Base-by-base conservation (phyloP, 2,113 vertebrate species). In the Coptodon rendalli region DNA sequence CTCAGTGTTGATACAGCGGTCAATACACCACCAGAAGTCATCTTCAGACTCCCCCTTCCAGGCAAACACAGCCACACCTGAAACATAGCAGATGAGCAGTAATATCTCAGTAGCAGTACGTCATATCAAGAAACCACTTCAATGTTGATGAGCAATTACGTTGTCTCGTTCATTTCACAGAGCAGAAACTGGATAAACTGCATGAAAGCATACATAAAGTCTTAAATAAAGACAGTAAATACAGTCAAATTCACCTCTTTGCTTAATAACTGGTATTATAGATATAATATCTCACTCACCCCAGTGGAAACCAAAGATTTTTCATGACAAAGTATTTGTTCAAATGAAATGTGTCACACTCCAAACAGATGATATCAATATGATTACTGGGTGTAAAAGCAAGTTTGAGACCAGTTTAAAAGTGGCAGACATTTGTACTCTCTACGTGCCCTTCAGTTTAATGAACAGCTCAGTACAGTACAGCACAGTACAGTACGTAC, bases 21-120 rank as follows among this genome's bases (percentile, higher is more conserved):
- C 98, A 45, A 99, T 99, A 82, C 98, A 99, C 99, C 99, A 99
- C 99, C 99, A 99, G 95, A 99, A 99, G 93, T 99, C 99, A 86
- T 99, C 98, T 93, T 99, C 99, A 0, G 98, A 99, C 91, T 99
- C 99, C n/a, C 99, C 99, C 88, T 99, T 99, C 99, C 99, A 99
- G 84, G 99, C 98, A 91, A 99, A 99, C 89, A 99, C 98, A 0
- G 98, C 97, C 80, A 99, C 98, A 87, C 98, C 99, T 99, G 87
- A n/a, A 92, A 86, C 78, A 88, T 2, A 45, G 59, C 29, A 73
- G 13, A 61, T 34, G 6, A 43, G 11, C 6, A 7, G 13, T 7
- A 5, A 52, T 16, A 48, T 40, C 34, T 66, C 84, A 73, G 40
- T 27, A 45, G 3, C 81, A 12, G 13, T 56, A 50, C n/a, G 2